phyloP scores from a whole-genome alignment of 37 sponge, comb jelly and placozoan species.

The Petrosia ficiformis region DNA sequence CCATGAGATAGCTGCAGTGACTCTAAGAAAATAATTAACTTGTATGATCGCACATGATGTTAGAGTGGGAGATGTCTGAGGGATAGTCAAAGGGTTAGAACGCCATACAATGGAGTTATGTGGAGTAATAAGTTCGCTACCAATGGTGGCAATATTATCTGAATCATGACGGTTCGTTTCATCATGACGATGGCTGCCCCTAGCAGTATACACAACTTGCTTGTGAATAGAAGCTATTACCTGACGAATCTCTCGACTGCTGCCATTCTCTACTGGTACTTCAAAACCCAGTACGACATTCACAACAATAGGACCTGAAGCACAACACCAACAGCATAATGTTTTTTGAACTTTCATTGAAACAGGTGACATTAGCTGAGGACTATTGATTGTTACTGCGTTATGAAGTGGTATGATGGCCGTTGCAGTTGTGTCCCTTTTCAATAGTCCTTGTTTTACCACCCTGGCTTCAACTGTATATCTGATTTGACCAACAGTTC shows the following conservation, averaged over 20 bases:
- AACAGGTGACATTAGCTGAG: slow-evolving; percentile 16
- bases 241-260: slow-evolving; percentile 22
- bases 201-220: slow-evolving; percentile 29
- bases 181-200: no score
- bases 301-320: slow-evolving; percentile 54
- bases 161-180: slow-evolving; percentile 6
- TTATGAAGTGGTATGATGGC: slow-evolving; percentile 4
- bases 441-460: slow-evolving; percentile 40
- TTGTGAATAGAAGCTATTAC: slow-evolving; percentile 25
- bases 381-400: slow-evolving; percentile 43
- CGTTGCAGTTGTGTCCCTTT: slow-evolving; percentile 34
- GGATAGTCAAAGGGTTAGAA: slow-evolving; percentile 17
- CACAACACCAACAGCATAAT: slow-evolving; percentile 76
- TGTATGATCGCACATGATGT: slow-evolving; percentile 24
- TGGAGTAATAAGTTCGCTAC: slow-evolving; percentile 1
- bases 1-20: slow-evolving; percentile 22
- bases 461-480: slow-evolving; percentile 42
- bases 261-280: slow-evolving; percentile 40
- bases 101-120: not conserved
- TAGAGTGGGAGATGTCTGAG: slow-evolving; percentile 12
- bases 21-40: slow-evolving; percentile 12
- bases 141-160: not conserved
- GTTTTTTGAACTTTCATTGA: slow-evolving; percentile 36
- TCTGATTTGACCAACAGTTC: slow-evolving; percentile 39
- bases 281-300: slow-evolving; percentile 47